Evolutionary conservation across 2,797 vertebrate species (phyloP).

Genomic region (Takifugu rubripes): DNA sequence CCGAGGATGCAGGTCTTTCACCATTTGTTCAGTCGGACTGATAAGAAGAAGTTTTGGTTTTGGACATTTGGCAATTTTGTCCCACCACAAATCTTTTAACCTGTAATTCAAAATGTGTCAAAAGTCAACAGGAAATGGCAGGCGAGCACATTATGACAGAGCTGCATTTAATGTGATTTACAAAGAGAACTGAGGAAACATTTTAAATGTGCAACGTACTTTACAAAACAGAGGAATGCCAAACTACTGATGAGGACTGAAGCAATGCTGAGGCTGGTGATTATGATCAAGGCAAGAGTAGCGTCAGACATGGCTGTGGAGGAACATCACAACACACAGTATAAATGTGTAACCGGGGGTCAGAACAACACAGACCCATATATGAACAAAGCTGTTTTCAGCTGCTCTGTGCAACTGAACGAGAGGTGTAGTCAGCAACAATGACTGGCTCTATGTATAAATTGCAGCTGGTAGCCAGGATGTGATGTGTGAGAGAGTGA

Average conservation of each 20-base stretch:
- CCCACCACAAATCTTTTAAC: conserved; percentile 41
- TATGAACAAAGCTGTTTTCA: too few relatives aligned
- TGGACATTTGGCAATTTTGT: conserved; percentile 17
- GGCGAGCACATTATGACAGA: not conserved
- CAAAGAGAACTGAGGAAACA: not conserved
- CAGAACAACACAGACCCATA: too few relatives aligned
- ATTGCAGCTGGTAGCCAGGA: too few relatives aligned
- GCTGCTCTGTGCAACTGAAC: too few relatives aligned
- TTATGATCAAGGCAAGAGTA: accelerated
- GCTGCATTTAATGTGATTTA: not conserved
- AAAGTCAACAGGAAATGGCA: not conserved
- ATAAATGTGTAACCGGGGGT: too few relatives aligned
- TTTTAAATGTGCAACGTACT: conserved; percentile 43
- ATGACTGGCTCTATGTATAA: too few relatives aligned
- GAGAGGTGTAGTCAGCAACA: too few relatives aligned
- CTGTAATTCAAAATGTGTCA: conserved; percentile 33
- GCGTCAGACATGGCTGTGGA: conserved; percentile 11
- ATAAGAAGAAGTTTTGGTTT: conserved; percentile 29
- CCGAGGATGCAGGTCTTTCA: conserved; percentile 17
- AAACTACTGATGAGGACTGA: conserved; percentile 14
- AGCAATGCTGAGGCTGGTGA: conserved; percentile 27
- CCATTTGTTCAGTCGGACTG: conserved; percentile 15
- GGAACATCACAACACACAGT: not conserved
- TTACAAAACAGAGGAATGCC: conserved; percentile 16
- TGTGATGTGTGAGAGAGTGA: too few relatives aligned